Conservation (phyloP, 2,113 vertebrate genomes). For the Rhynchomys soricoides region DNA sequence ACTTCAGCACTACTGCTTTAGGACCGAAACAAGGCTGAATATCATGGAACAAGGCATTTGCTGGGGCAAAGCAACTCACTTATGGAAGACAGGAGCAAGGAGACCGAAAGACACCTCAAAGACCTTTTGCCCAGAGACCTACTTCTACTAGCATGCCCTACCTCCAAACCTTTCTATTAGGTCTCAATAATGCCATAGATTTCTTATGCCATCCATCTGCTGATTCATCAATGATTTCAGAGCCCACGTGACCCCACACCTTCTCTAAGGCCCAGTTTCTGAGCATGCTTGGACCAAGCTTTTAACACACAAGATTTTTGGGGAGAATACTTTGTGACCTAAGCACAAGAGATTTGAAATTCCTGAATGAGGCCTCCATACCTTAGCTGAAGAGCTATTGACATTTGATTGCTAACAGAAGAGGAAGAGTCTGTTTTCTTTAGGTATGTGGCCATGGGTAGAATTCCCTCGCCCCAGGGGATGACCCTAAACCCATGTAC, state of each 20-base stretch:
- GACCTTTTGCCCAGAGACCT: not conserved
- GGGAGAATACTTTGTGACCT: not conserved
- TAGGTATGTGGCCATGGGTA: not conserved
- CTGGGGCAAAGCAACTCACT: not conserved
- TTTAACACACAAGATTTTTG: not conserved
- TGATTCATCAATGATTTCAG: not conserved
- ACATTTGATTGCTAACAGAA: not conserved
- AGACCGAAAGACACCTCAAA: not conserved
- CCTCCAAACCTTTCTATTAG: not conserved
- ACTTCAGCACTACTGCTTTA: not conserved
- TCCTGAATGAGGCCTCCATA: not conserved
- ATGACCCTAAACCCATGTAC: not conserved
- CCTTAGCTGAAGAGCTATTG: not conserved
- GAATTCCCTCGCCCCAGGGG: not conserved
- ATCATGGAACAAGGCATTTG: not conserved
- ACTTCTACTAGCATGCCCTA: not conserved
- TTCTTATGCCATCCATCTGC: not conserved
- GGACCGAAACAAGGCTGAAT: not conserved
- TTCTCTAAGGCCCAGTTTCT: not conserved
- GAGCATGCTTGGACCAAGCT: not conserved
- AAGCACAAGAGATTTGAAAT: not conserved
- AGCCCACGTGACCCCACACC: not conserved
- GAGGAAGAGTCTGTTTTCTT: not conserved
- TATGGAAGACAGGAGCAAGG: not conserved
- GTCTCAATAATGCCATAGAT: not conserved